Base-by-base conservation (phyloP, 2,113 vertebrate genomes). In the Oryctolagus cuniculus region DNA sequence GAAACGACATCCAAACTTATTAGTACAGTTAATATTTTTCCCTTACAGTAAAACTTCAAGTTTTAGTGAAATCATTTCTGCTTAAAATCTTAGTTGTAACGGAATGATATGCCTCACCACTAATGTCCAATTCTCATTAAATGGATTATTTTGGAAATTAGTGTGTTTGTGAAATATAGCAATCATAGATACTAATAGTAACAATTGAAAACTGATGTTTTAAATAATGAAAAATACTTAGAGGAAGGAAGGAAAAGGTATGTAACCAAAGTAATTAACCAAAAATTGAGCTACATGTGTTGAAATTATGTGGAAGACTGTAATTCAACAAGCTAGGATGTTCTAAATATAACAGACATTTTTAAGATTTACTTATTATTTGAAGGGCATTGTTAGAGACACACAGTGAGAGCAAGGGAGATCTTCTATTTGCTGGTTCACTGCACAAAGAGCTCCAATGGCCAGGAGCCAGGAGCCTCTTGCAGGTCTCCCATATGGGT, bases 31-130 rank as follows among this genome's bases (percentile, higher is more conserved):
- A 94, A 63, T 87, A 85, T 84, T 95, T 87, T 38, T 31, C 51
- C 66, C 66, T 88, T 90, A 51, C 44, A 85, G 27, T 79, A 44
- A 87, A 79, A 80, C 61, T 87, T 36, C 49, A 92, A 84, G 63
- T 74, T 95, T 95, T 92, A 95, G 53, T 93, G 73, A 90, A 95
- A 90, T 91, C 36, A 27, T 80, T 94, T 92, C n/a, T 89, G 74
- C 24, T 87, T 69, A 79, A 89, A 88, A 83, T 36, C 38, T 22
- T 81, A 69, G 74, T 82, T 91, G 75, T 92, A 87, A 77, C 19
- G 78, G 24, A 92, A 93, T 93, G 49, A 69, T 10, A 67, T 88
- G 25, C 10, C 17, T 95, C 63, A 72, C 34, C 87, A 67, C 63
- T 84, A 91, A 92, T 83, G 55, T 88, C 58, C 31, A 87, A 24